These are phyloP conservation scores for Monopis laevigella DNA, from an alignment of 2,888 invertebrate genomes.

Conservation along the genomic window DNA sequence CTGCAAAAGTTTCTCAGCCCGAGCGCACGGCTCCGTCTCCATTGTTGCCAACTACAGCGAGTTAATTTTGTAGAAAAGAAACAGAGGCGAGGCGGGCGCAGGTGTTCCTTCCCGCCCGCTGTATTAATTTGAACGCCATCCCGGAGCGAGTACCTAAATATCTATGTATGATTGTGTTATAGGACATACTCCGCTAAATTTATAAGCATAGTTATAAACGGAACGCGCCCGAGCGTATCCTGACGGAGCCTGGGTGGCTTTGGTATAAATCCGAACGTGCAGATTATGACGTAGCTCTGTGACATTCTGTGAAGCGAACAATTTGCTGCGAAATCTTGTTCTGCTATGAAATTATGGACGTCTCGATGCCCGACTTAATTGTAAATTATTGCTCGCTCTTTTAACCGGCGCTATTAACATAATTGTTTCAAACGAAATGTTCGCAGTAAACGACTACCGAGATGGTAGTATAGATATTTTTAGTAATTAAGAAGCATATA, in stretches of 20 bases:
- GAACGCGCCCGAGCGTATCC: constrained; percentile 23
- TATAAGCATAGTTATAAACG: constrained; percentile 39
- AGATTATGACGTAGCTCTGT: constrained; percentile 47
- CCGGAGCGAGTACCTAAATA: constrained; percentile 23
- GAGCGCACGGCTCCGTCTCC: constrained; percentile 30
- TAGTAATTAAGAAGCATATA: constrained; percentile 45
- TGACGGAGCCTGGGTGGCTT: constrained; percentile 4
- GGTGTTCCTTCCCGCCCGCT: constrained; percentile 41
- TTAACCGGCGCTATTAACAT: constrained; percentile 41
- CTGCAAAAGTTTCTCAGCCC: constrained; percentile 49
- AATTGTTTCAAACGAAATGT: constrained; percentile 58
- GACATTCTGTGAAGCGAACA: constrained; percentile 1
- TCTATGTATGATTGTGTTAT: constrained; percentile 5
- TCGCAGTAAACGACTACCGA: constrained; percentile 38
- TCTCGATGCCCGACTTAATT: constrained; percentile 32
- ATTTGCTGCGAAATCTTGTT: not conserved
- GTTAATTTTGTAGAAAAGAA: constrained; percentile 63
- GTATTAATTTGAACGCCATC: constrained; percentile 54
- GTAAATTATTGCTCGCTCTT: constrained; percentile 41
- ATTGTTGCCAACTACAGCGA: constrained; percentile 52
- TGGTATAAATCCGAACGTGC: constrained; percentile 22
- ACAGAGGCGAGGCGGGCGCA: constrained; percentile 43
- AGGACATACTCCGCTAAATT: constrained; percentile 37
- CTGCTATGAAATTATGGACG: constrained; percentile 27
- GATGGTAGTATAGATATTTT: constrained; percentile 52